Evolutionary conservation across 2,113 vertebrate species (phyloP), one percentile per base, ranked within the genome.

Genomic region (Etia nguti): DNA sequence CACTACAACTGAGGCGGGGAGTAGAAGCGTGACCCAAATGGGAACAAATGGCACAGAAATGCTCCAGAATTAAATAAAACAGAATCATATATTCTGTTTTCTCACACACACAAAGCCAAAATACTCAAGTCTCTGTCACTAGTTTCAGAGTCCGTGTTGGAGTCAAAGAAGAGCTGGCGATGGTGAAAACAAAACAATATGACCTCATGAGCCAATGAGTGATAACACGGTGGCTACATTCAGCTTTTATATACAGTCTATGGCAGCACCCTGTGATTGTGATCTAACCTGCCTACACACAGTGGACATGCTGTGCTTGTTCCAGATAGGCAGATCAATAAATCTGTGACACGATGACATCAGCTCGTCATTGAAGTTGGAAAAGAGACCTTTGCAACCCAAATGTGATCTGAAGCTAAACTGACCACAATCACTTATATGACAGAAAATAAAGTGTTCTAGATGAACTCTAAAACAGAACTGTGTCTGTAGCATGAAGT

Each of bases 241-340:
- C 24, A 50, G 70, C 70, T 50, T 5, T 48, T 75, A 18, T 29
- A 29, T 48, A 20, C 43, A 20, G 43, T 6, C 68, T 73, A 26
- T 0, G 13, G 38, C 43, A 31, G 70, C 26, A 1, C 1, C 10
- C 43, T 77, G 24, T 31, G 43, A 8, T 29, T 29, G 70, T 0
- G 43, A 29, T 8, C 3, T 50, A 77, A 48, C 22, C 70, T 75
- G 70, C 70, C 43, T 48, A 26, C 24, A 31, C 43, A 20, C 10
- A 2, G 70, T 11, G 70, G 1, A 0, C 10, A 18, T 3, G 6
- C 24, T 2, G 43, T 18, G 43, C 26, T 4, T 50, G 70, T 0
- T 48, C 24, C 41, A 26, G 46, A 18, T 18, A 10, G n/a, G 4
- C 52, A n/a, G 16, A 50, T 50, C 15, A 3, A 31, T 77, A 50